Percentiles rank a stretch among this genome's conserved stretches.
Evolutionary conservation across 2,797 vertebrate genomes (phyloP).

Genomic region (Peromyscus attwateri): DNA sequence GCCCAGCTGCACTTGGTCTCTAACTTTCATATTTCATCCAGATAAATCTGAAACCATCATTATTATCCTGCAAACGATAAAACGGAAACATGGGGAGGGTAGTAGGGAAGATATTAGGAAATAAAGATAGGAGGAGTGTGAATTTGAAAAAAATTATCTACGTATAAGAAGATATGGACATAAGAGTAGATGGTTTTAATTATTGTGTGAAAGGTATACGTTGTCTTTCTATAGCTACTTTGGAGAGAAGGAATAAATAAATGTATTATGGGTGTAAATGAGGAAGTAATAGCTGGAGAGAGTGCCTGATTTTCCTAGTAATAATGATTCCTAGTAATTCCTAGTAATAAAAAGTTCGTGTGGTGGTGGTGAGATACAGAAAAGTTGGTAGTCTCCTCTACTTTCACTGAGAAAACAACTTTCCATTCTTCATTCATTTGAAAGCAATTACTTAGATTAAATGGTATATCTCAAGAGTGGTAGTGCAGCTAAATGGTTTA

Average conservation of each 20-base stretch:
- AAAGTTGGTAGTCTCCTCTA: not conserved
- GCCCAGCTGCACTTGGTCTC: not conserved
- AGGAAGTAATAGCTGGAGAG: not conserved
- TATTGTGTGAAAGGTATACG: constrained; percentile 35
- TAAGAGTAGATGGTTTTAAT: not conserved
- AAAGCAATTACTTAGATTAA: constrained; percentile 42
- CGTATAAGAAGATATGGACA: not conserved
- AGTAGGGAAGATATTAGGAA: constrained; percentile 38
- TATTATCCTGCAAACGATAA: constrained; percentile 38
- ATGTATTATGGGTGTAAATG: not conserved
- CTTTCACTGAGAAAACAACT: not conserved
- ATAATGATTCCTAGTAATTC: not conserved
- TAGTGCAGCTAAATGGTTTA: not conserved
- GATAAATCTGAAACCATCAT: not conserved
- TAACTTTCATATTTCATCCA: constrained; percentile 26
- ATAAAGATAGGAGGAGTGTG: not conserved
- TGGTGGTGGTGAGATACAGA: not conserved
- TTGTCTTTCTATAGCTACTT: not conserved
- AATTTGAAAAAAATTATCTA: constrained; percentile 42
- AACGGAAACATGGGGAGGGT: constrained; percentile 2
- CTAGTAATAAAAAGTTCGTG: constrained; percentile 34
- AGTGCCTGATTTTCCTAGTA: constrained; percentile 22
- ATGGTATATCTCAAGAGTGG: not conserved
- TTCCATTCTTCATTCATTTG: constrained; percentile 53
- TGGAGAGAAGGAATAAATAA: constrained; percentile 51